A percentile compares a stretch with the other conserved stretches of the same genome.
Evolutionary conservation across 2,888 invertebrate species (phyloP).

Genomic region (Limenitis camilla): DNA sequence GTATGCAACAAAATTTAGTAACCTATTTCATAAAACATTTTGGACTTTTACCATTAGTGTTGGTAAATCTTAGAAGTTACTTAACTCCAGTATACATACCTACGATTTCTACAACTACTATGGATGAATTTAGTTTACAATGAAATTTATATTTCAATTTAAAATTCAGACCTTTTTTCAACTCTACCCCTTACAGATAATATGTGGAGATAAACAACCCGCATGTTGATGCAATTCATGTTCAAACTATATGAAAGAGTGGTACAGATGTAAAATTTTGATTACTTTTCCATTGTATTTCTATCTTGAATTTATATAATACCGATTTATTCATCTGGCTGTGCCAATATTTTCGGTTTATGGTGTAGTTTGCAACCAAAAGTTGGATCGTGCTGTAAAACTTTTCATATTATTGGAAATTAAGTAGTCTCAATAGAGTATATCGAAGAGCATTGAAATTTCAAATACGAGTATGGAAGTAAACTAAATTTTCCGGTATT

Average conservation of each 20-base stretch:
- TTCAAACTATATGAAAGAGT: slow-evolving; percentile 1
- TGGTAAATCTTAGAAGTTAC: too few relatives aligned
- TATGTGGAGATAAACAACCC: slow-evolving; percentile 59
- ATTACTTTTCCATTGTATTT: slow-evolving; percentile 2
- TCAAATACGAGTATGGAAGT: too few relatives aligned
- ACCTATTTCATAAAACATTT: too few relatives aligned
- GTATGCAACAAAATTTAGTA: too few relatives aligned
- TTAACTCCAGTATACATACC: too few relatives aligned
- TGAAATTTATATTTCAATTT: slow-evolving; percentile 1
- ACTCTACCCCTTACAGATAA: slow-evolving; percentile 38
- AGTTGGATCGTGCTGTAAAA: slow-evolving; percentile 8
- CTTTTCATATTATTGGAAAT: slow-evolving; percentile 8
- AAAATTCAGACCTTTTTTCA: slow-evolving; percentile 1
- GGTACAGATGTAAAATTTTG: slow-evolving; percentile 5
- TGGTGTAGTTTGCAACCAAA: slow-evolving; percentile 7
- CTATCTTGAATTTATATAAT: slow-evolving; percentile 2
- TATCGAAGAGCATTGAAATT: background rate
- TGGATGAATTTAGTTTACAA: background rate
- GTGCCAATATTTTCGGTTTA: slow-evolving; percentile 10
- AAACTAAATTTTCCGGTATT: too few relatives aligned
- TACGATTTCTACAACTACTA: too few relatives aligned
- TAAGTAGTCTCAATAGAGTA: slow-evolving; percentile 6
- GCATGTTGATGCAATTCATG: slow-evolving; percentile 41
- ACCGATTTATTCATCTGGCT: slow-evolving; percentile 7
- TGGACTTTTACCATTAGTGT: too few relatives aligned